Base-by-base conservation (phyloP, 2,797 vertebrate species). In the Rhinella marina region DNA sequence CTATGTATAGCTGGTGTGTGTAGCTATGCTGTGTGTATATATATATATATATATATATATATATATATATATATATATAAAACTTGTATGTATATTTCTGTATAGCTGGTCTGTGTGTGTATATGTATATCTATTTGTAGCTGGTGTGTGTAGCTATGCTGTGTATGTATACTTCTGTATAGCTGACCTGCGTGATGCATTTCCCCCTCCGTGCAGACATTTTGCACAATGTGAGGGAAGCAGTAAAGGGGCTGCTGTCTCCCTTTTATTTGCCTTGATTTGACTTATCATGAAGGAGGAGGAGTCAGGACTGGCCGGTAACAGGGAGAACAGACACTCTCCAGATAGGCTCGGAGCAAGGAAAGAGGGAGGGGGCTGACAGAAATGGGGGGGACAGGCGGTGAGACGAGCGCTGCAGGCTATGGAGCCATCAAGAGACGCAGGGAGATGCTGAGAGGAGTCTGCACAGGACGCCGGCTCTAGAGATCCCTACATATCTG, bases 351-450 rank as follows among this genome's bases (percentile, higher is more conserved):
- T 86, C n/a, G n/a, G 66, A 80, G 76, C 48, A 66, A 56, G 81
- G 25, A 77, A 59, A 52, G 70, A 54, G 66, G 64, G 87, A 75
- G 82, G 75, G 81, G 68, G 54, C 19, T n/a, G 41, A 2, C 48
- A 73, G 87, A 88, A 52, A 88, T 81, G 87, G 82, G 82, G 82
- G 82, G 66, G 77, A 70, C 82, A 88, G 83, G 50, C 68, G 68
- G 27, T 32, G 32, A 70, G 73, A 70, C 52, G 70, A 57, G 59
- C 32, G 82, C 76, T 62, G 61, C 41, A 41, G 73, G 82, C 17
- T 83, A 79, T 25, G 54, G 78, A 81, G 86, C 79, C 32, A 62
- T 27, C n/a, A 66, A 25, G 64, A 72, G 52, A 56, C 64, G 79
- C 12, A 16, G 52, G 7, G 72, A 62, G 81, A 72, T 84, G 81